phyloP scores from a whole-genome alignment of 2,797 vertebrate species.

The Anguilla marmorata region DNA sequence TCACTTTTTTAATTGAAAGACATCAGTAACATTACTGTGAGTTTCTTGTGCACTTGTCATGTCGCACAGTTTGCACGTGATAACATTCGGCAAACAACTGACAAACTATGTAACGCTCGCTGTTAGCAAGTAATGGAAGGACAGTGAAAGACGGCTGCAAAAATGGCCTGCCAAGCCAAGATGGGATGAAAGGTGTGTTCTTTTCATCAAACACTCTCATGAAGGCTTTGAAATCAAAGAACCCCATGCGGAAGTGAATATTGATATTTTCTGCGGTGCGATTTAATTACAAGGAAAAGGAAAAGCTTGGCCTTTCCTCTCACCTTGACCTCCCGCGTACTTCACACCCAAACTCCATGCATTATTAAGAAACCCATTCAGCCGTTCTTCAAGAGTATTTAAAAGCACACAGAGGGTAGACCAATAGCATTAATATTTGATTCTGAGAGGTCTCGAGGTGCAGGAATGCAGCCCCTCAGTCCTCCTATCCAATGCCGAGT shows the following conservation, averaged over 20 bases:
- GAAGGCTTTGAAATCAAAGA: not conserved
- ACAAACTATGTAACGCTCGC: not conserved
- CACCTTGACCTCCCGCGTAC: constrained; percentile 7
- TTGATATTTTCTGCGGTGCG: not conserved
- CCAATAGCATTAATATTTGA: constrained; percentile 30
- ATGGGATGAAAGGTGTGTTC: not conserved
- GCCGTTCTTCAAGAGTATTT: constrained; percentile 3
- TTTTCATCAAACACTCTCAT: not conserved
- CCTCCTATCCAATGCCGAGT: not conserved
- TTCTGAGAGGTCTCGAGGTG: constrained; percentile 19
- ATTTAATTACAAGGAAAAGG: not conserved
- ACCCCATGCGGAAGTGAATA: not conserved
- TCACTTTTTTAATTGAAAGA: not conserved
- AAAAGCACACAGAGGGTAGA: constrained; percentile 23
- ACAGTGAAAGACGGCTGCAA: not conserved
- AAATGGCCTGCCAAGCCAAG: not conserved
- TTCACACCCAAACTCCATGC: constrained; percentile 25
- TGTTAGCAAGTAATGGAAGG: not conserved
- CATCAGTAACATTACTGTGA: not conserved
- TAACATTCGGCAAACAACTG: not conserved
- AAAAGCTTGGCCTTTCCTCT: not conserved
- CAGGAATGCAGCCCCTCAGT: not conserved
- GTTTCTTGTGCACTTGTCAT: not conserved
- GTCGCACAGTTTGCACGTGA: not conserved
- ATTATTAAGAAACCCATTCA: constrained; percentile 18